Evolutionary conservation across 1,140 invertebrate species (phyloP), one percentile per base, ranked within the genome.

Genomic region (Eriosoma lanigerum): DNA sequence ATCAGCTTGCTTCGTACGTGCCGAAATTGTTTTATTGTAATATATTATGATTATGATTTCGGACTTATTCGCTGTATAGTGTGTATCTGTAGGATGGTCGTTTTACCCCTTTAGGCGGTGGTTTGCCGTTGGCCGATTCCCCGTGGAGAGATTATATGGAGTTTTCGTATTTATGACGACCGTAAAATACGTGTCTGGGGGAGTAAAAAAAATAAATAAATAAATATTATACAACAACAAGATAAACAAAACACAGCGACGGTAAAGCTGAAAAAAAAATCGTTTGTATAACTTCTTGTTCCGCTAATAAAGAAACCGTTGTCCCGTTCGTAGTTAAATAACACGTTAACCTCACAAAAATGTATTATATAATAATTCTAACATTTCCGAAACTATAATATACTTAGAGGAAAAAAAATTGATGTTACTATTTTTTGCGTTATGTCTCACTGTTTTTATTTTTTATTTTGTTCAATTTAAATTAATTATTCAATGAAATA

Each of bases 101-200:
- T 78, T 78, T 15, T 19, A 78, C 21, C 56, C 56, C 17, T 29
- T 78, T 78, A 17, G 21, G 21, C 32, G 12, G 10, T 1, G 38
- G 5, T 38, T n/a, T n/a, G 12, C 24, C 19, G 3, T 72, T 48
- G 3, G 17, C 13, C 21, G 6, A 21, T 24, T 78, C 56, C 56
- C 75, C 56, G 24, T 0, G 56, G 75, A 62, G 38, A 6, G 38
- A 78, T 48, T 62, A 62, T 29, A 46, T n/a, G 21, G 8, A 46
- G 1, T 62, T 78, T 62, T 60, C 24, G 75, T 78, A 62, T 78
- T 78, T 78, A 60, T 76, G 56, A 3, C 56, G 24, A 24, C 58
- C 54, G 54, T 76, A 76, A 76, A 76, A 76, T 13, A 38, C 19
- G 15, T 17, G 29, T 19, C n/a, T n/a, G 12, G 29, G 10, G 29